phyloP scores from a whole-genome alignment of 2,888 invertebrate species.

The Protonemura montana region DNA sequence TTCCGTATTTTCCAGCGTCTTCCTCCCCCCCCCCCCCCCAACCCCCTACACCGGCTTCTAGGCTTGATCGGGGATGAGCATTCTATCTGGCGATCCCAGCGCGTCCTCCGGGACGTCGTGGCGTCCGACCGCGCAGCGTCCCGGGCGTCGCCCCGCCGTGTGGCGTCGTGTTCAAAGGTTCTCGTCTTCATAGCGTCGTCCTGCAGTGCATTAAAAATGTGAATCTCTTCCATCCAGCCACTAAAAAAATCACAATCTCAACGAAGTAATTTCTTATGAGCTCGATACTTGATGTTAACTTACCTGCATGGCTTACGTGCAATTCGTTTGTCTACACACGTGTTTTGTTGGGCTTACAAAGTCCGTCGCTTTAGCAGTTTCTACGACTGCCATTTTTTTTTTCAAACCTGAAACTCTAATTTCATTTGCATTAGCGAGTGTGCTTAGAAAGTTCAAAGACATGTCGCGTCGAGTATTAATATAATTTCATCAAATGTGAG shows the following conservation, averaged over 20 bases:
- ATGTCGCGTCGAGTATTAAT: neutral
- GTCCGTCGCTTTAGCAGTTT: neutral
- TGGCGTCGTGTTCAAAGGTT: neutral
- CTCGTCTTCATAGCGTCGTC: too few relatives aligned
- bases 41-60: neutral
- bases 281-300: too few relatives aligned
- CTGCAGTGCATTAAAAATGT: too few relatives aligned
- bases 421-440: neutral
- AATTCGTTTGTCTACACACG: too few relatives aligned
- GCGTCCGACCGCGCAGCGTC: neutral
- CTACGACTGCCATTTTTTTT: neutral
- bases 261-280: too few relatives aligned
- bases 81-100: conserved; percentile 1
- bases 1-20: conserved; percentile 27
- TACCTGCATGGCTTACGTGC: too few relatives aligned
- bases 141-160: neutral
- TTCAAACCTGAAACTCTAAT: neutral
- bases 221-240: too few relatives aligned
- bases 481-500: neutral
- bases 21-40: neutral
- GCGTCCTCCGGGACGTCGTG: neutral
- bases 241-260: too few relatives aligned
- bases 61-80: conserved; percentile 27
- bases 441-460: neutral
- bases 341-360: too few relatives aligned